Base-by-base conservation (phyloP, 64 coral and sea anemone genomes). In the Porites lutea region DNA sequence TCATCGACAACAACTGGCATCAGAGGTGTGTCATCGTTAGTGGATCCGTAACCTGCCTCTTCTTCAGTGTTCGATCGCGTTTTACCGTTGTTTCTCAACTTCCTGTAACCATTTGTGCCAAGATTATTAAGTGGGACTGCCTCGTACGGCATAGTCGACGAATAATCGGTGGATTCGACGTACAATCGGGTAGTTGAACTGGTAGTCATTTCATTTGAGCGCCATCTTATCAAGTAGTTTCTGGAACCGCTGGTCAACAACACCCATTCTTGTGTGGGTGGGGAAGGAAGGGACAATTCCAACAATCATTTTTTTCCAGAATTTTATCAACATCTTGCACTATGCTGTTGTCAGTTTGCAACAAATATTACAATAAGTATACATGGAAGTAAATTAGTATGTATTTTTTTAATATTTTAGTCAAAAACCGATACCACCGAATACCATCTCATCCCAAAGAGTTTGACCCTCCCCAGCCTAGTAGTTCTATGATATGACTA, bases 1-100 rank as follows among this genome's bases (percentile, higher is more conserved):
- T 86, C 74, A 68, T 78, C 91, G 6, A 84, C 81, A 60, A 78
- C 91, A 62, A 87, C 91, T 21, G 74, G 68, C 83, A 92, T 87
- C 11, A 92, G 46, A 19, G 91, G 91, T 48, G 85, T 65, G 50
- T 92, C 91, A 46, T 91, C 89, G 48, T 75, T 75, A 43, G 81
- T 91, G 63, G 79, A 83, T 37, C 78, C 72, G 44, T 66, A 79
- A 16, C 73, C 73, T 2, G 48, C 68, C 78, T 81, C 91, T 70
- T 83, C 83, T 12, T 86, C 84, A 3, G 82, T 54, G 46, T 59
- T 83, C 59, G 65, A 50, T 79, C 82, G 73, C 23, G 81, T 61
- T 11, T 85, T 88, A 2, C 43, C 86, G 52, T 88, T 88, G 59
- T 88, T 88, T 64, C 69, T 45, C 11, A 73, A 71, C 71, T 74